Percentiles rank a stretch among this genome's conserved stretches.
Evolutionary conservation across 2,797 vertebrate genomes (phyloP).

Genomic region (Tragelaphus eurycerus): DNA sequence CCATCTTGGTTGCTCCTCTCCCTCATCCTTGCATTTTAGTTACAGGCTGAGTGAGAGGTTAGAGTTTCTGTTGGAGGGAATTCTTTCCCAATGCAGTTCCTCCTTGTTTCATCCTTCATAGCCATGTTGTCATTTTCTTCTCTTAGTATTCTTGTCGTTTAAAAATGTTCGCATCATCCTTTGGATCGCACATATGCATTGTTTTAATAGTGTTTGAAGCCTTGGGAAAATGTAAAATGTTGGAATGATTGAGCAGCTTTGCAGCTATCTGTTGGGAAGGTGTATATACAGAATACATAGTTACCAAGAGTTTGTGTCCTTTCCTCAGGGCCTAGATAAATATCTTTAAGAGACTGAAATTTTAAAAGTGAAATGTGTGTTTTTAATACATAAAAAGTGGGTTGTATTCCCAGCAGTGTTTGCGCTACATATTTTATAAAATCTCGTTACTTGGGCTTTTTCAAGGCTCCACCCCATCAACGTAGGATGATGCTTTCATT

Average conservation of each 20-base stretch:
- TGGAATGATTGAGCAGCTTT: background rate
- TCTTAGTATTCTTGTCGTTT: background rate
- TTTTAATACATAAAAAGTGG: background rate
- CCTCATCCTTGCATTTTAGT: background rate
- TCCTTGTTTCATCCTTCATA: background rate
- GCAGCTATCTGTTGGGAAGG: background rate
- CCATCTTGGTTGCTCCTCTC: background rate
- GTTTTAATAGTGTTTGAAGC: slow-evolving; percentile 7
- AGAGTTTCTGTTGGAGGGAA: background rate
- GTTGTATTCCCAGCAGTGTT: background rate
- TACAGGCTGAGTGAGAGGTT: background rate
- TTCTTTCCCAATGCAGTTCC: background rate
- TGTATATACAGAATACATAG: background rate
- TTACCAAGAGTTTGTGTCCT: background rate
- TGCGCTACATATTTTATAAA: background rate
- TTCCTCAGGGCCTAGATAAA: background rate
- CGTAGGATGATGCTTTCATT: background rate
- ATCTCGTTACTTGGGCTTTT: background rate
- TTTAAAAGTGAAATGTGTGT: background rate
- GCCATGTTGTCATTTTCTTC: background rate
- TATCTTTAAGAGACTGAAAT: background rate
- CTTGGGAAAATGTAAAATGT: background rate
- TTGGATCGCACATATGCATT: background rate
- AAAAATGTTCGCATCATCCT: background rate
- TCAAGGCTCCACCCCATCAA: background rate